Evolutionary conservation across 2,888 invertebrate genomes (phyloP).

Genomic region (Pristionchus mayeri): DNA sequence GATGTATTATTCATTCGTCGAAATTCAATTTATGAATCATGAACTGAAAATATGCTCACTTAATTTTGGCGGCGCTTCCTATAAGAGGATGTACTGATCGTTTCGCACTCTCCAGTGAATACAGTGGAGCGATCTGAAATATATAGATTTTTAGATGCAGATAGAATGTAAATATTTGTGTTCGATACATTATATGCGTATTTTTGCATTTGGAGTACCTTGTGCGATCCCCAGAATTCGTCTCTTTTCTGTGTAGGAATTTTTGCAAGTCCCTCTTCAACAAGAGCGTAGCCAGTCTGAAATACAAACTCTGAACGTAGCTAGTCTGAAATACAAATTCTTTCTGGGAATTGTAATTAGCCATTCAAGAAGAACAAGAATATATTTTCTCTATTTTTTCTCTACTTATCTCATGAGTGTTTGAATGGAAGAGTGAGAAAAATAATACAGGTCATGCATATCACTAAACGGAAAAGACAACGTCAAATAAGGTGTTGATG

Average conservation of each 20-base stretch:
- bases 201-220: conserved; percentile 39
- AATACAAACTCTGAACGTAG: background rate
- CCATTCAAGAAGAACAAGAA: background rate
- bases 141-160: background rate
- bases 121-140: conserved; percentile 66
- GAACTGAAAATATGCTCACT: conserved; percentile 55
- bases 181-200: no score
- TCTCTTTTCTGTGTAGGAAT: conserved; percentile 66
- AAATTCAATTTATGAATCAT: background rate
- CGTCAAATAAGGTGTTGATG: no score
- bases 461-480: no score
- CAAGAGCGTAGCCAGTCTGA: conserved; percentile 67
- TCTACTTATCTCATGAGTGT: no score
- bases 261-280: conserved; percentile 62
- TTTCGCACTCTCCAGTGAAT: conserved; percentile 70
- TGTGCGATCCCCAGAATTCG: conserved; percentile 68
- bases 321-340: background rate
- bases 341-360: background rate
- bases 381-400: no score
- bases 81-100: conserved; percentile 72
- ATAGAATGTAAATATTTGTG: no score
- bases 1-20: background rate
- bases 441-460: no score
- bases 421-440: no score
- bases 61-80: conserved; percentile 72